Percentiles rank a stretch among this genome's conserved stretches.
phyloP scores from a whole-genome alignment of 1,140 invertebrate genomes.

The Muscidifurax raptorellus region DNA sequence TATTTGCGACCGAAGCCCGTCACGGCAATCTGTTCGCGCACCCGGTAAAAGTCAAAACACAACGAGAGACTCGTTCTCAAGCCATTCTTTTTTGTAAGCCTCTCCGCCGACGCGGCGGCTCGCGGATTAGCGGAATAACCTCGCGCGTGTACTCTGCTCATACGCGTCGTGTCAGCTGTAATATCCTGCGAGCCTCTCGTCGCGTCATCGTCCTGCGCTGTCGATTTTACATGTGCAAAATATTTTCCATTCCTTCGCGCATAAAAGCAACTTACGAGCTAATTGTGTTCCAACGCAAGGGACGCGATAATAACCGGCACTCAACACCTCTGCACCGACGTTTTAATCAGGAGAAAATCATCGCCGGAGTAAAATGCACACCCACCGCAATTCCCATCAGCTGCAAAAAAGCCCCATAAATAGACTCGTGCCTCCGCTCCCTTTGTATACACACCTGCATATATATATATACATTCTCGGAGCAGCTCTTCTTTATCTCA shows the following conservation, averaged over 20 bases:
- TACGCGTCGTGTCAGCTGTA: no score
- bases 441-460: no score
- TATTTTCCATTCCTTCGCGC: neutral
- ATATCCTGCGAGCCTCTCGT: no score
- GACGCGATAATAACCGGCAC: neutral
- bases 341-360: neutral
- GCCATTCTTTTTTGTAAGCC: neutral
- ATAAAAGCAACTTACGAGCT: neutral
- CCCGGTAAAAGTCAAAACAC: slow-evolving; percentile 55
- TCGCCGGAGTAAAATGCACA: neutral
- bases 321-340: neutral
- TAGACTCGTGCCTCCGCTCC: neutral
- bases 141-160: neutral
- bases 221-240: neutral
- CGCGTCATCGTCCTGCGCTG: no score
- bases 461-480: neutral
- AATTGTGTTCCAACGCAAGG: neutral
- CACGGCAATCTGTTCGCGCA: slow-evolving; percentile 4
- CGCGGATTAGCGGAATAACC: slow-evolving; percentile 26
- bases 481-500: neutral
- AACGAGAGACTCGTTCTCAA: slow-evolving; percentile 32
- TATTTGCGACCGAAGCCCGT: neutral
- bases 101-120: no score
- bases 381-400: neutral
- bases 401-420: neutral